Evolutionary conservation across 1,140 invertebrate genomes (phyloP).

Genomic region (Philopotamus ludificatus): DNA sequence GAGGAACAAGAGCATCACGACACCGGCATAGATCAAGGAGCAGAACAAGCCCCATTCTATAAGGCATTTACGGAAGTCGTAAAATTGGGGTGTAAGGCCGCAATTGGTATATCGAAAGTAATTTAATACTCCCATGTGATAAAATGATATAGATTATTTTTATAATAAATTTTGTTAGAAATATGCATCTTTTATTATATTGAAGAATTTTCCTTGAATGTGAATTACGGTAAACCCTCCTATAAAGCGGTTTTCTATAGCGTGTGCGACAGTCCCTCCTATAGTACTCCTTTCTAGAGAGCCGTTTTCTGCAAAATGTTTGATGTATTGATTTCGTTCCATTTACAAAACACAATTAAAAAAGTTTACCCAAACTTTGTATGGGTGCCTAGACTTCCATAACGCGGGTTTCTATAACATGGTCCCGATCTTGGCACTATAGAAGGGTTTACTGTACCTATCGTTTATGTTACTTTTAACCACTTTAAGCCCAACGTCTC

Average conservation of each 20-base stretch:
- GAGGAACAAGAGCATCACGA: slow-evolving; percentile 99
- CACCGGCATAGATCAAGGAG: slow-evolving; percentile 89
- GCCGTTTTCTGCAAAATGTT: no score
- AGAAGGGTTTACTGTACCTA: no score
- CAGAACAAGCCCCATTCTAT: slow-evolving; percentile 93
- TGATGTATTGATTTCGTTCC: no score
- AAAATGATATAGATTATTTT: not conserved
- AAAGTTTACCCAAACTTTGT: no score
- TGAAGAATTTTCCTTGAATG: not conserved
- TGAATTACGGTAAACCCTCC: not conserved
- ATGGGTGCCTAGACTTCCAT: no score
- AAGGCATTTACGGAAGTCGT: slow-evolving; percentile 79
- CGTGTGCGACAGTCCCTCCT: no score
- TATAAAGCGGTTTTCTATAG: no score
- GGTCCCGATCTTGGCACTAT: no score
- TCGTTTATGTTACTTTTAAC: slow-evolving; percentile 34
- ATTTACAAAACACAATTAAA: no score
- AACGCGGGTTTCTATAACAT: no score
- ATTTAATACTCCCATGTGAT: slow-evolving; percentile 62
- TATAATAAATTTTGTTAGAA: not conserved
- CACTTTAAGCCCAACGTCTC: slow-evolving; percentile 34
- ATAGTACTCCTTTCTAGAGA: no score
- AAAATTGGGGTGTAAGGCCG: slow-evolving; percentile 89
- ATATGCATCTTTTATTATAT: not conserved
- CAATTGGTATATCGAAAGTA: slow-evolving; percentile 92